These are phyloP conservation scores for Balearica regulorum DNA, from an alignment of 2,797 vertebrate species.

Conservation along the genomic window DNA sequence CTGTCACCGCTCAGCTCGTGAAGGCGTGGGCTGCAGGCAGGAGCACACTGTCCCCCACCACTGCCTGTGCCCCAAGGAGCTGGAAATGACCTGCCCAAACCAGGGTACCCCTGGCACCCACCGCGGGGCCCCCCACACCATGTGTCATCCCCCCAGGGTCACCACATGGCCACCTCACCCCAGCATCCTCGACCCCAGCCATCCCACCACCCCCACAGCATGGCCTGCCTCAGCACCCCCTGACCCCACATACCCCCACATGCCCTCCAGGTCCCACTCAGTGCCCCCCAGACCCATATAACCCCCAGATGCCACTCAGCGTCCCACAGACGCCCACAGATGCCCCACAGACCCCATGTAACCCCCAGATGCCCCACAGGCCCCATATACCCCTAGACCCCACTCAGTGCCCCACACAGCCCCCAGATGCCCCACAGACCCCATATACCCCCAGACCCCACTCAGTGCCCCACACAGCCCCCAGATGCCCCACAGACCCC, in stretches of 20 bases:
- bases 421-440: neutral
- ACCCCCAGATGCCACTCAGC: too few species aligned
- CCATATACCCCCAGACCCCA: neutral
- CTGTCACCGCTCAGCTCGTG: rapidly evolving
- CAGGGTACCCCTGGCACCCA: neutral
- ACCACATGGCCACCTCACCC: neutral
- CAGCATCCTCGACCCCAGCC: neutral
- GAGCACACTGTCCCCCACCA: neutral
- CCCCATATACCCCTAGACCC: too few species aligned
- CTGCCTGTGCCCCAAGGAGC: neutral
- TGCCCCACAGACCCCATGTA: too few species aligned
- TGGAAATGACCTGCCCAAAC: neutral
- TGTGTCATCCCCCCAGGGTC: neutral
- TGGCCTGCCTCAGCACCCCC: neutral
- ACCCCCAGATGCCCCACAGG: too few species aligned
- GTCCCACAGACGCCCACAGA: too few species aligned
- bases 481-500: neutral
- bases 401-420: too few species aligned
- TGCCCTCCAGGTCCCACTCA: neutral
- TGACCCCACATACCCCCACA: neutral
- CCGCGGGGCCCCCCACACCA: too few species aligned
- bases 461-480: neutral
- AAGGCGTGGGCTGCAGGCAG: rapidly evolving
- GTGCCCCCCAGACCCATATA: too few species aligned
- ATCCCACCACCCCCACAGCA: neutral